Percentiles rank a stretch among this genome's conserved stretches.
phyloP scores from a whole-genome alignment of 2,113 vertebrate species.

The Cheilinus undulatus region DNA sequence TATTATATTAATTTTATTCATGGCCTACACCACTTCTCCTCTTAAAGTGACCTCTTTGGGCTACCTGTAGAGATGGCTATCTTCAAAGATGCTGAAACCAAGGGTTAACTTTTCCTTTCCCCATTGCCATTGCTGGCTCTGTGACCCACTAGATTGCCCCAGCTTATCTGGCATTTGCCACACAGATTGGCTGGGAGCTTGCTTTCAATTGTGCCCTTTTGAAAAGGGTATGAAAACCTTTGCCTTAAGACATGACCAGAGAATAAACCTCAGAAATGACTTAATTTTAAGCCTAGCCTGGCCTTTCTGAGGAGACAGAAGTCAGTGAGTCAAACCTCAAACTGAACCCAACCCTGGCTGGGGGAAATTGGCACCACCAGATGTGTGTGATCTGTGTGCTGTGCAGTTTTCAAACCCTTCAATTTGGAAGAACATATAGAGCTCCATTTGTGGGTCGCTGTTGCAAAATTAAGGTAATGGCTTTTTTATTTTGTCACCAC shows the following conservation, averaged over 20 bases:
- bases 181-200: background rate
- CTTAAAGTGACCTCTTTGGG: too few relatives aligned
- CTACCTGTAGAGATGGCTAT: too few relatives aligned
- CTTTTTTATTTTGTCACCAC: background rate
- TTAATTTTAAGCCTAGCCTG: background rate
- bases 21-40: too few relatives aligned
- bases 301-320: background rate
- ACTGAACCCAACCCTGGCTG: background rate
- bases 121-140: background rate
- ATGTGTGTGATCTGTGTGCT: background rate
- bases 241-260: background rate
- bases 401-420: background rate
- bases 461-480: constrained; percentile 9
- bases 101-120: background rate
- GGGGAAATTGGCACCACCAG: background rate
- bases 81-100: too few relatives aligned
- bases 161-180: background rate
- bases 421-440: background rate
- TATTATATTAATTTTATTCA: too few relatives aligned
- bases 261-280: background rate
- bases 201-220: background rate
- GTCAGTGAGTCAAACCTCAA: background rate
- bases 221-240: background rate
- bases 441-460: background rate
- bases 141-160: background rate